Conservation (phyloP, 1,140 invertebrate genomes). For the Ceratosolen solmsi region DNA sequence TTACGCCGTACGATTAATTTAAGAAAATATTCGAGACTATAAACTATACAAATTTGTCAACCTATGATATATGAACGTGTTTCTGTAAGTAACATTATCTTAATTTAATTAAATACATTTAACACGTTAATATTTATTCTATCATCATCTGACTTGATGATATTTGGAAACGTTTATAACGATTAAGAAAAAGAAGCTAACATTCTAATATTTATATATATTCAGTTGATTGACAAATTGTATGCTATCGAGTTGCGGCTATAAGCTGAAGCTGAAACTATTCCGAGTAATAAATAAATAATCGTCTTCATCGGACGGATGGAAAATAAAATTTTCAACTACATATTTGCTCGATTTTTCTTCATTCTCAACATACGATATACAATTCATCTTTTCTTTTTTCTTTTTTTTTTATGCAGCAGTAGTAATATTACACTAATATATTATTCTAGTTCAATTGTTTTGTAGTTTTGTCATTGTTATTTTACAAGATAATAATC, state of each 20-base stretch:
- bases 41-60: constrained; percentile 65
- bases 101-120: constrained; percentile 61
- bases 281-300: constrained; percentile 6
- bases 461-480: neutral
- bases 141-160: constrained; percentile 44
- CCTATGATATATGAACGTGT: constrained; percentile 67
- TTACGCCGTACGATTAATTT: constrained; percentile 27
- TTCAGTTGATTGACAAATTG: constrained; percentile 46
- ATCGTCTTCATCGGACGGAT: neutral
- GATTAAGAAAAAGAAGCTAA: constrained; percentile 12
- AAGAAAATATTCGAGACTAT: constrained; percentile 66
- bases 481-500: constrained; percentile 3
- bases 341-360: neutral
- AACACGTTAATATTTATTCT: constrained; percentile 59
- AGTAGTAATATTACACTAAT: neutral
- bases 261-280: constrained; percentile 33
- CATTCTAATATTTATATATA: constrained; percentile 32
- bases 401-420: too few relatives aligned
- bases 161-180: constrained; percentile 19
- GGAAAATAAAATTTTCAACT: neutral
- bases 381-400: neutral
- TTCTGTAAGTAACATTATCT: constrained; percentile 64
- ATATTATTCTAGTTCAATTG: neutral
- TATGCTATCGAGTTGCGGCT: constrained; percentile 24
- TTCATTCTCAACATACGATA: neutral